Base-by-base conservation (phyloP, 2,113 vertebrate genomes). In the Chunga burmeisteri region DNA sequence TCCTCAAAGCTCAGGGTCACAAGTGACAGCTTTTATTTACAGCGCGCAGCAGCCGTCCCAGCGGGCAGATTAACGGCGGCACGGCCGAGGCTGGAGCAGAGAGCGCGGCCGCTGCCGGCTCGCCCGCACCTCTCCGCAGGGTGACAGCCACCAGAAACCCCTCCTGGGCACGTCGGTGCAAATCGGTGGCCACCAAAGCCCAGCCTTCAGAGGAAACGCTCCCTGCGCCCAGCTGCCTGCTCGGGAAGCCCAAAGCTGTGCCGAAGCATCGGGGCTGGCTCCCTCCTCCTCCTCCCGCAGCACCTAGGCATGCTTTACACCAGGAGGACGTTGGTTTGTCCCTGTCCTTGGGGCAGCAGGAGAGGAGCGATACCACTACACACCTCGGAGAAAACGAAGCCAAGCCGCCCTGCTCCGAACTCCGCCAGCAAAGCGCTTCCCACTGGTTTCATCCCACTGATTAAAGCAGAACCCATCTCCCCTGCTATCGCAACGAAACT, bases 291-390 rank as follows among this genome's bases (percentile, higher is more conserved):
- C 15, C 86, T 42, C 29, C 72, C 5, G 4, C 63, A 46, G 63
- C 53, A 27, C 21, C 52, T 1, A 2, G 36, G 27, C 1, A 1
- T 7, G 40, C 82, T 58, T 8, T 3, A 18, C 0, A 15, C 68
- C 13, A 9, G 58, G 26, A 32, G 7, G 61, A 8, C 7, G 52
- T 0, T 18, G 71, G 49, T 32, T 17, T 23, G 50, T 34, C 49
- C 40, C 62, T n/a, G n/a, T n/a, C 22, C 65, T 38, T 3, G 38
- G 74, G 88, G n/a, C 67, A 67, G 61, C 32, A 3, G 1, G 11
- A 50, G 56, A 42, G 66, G 2, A 25, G 44, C 0, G 7, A 52
- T 23, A 34, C 6, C 3, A 0, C 56, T 0, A 5, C 36, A 13
- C 67, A 30, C 32, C 74, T 44, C 4, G 4, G 46, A 26, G 38